phyloP scores from a whole-genome alignment of 2,113 vertebrate genomes.

The Dipodomys ordii region DNA sequence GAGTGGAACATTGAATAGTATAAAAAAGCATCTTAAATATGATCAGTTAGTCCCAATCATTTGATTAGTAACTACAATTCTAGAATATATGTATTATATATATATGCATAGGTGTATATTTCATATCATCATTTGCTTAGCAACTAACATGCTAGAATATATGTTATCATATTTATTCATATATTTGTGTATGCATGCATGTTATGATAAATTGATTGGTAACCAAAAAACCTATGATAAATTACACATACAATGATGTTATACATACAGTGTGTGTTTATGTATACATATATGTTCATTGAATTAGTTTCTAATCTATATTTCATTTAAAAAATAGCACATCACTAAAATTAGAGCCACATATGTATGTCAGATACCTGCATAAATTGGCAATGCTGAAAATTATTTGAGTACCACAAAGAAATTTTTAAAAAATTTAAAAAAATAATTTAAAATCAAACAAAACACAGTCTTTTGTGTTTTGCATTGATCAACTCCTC shows the following conservation, averaged over 20 bases:
- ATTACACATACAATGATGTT: too few species aligned
- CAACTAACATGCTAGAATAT: too few species aligned
- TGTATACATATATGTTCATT: background rate
- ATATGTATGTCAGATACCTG: conserved; percentile 29
- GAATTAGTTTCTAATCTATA: background rate
- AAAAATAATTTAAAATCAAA: background rate
- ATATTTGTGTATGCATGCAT: too few species aligned
- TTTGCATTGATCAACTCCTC: background rate
- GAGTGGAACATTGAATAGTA: background rate
- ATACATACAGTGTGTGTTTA: background rate
- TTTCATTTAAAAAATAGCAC: conserved; percentile 24
- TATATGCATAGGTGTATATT: too few species aligned
- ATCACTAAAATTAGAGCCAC: background rate
- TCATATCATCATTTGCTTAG: too few species aligned
- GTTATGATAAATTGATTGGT: too few species aligned
- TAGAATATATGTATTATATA: too few species aligned
- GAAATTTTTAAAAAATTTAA: background rate
- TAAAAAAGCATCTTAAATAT: background rate
- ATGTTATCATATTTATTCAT: too few species aligned
- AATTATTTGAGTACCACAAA: background rate
- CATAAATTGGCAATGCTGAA: background rate
- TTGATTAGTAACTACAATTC: too few species aligned
- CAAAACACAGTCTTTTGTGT: background rate
- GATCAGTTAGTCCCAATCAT: background rate
- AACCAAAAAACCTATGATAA: too few species aligned